Conservation (phyloP, 2,888 invertebrate genomes). For the Acronicta psi region DNA sequence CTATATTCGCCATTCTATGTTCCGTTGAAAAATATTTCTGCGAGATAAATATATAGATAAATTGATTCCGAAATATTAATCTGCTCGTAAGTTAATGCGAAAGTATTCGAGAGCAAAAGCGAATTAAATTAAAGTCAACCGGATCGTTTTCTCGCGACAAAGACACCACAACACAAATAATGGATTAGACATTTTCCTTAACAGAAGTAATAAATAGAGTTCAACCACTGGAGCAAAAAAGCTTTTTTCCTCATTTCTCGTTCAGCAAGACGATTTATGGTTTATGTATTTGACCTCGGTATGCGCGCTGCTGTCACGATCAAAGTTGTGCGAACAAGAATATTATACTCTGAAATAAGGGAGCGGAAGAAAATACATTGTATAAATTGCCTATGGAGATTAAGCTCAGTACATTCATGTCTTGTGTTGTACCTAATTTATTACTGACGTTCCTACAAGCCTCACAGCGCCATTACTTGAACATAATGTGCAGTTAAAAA, state of each 20-base stretch:
- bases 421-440: constrained; percentile 40
- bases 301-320: constrained; percentile 71
- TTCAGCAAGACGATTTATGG: constrained; percentile 78
- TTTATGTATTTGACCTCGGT: constrained; percentile 82
- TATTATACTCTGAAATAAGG: constrained; percentile 66
- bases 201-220: constrained; percentile 76
- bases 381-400: constrained; percentile 62
- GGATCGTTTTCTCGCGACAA: constrained; percentile 13
- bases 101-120: not conserved
- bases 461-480: constrained; percentile 12
- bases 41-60: too few relatives aligned
- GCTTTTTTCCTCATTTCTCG: constrained; percentile 72
- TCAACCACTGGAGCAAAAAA: constrained; percentile 72
- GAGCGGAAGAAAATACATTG: constrained; percentile 63
- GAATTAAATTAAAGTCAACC: constrained; percentile 2
- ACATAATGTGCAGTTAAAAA: constrained; percentile 7
- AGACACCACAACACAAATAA: constrained; percentile 58
- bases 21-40: constrained; percentile 16
- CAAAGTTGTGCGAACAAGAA: constrained; percentile 74
- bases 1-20: not conserved
- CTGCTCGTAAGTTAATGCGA: too few relatives aligned
- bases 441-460: constrained; percentile 15
- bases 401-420: constrained; percentile 56
- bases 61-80: too few relatives aligned
- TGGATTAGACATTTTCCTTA: constrained; percentile 64